A percentile compares a stretch with the other conserved stretches of the same genome.
Conservation (phyloP, 2,797 vertebrate genomes). For the Cephalopachus bancanus region DNA sequence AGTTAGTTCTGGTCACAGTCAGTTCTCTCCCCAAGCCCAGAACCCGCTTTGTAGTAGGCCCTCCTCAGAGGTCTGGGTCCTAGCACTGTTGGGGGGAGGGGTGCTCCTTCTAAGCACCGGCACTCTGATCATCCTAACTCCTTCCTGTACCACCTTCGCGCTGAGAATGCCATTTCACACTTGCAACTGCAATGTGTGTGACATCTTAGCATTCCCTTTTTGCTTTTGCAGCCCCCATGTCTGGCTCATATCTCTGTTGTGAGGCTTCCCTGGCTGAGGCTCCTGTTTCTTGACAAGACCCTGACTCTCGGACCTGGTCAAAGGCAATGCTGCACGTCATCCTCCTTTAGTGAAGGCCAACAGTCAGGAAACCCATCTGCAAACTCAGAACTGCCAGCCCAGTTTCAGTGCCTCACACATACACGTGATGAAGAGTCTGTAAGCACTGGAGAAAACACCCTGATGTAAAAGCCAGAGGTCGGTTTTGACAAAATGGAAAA, state of each 20-base stretch:
- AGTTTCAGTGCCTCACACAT: neutral
- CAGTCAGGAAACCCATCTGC: neutral
- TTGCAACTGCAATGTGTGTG: neutral
- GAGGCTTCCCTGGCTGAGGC: neutral
- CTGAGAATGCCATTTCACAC: neutral
- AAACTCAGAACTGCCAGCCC: neutral
- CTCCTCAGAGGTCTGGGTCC: neutral
- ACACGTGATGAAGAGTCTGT: fast-evolving
- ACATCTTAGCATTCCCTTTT: neutral
- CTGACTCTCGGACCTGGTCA: neutral
- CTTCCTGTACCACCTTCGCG: neutral
- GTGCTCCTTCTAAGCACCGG: too few relatives aligned
- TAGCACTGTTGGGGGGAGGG: fast-evolving
- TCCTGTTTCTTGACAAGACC: neutral
- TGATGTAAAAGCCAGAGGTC: neutral
- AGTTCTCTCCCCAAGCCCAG: neutral
- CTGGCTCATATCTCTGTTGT: neutral
- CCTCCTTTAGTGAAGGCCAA: too few relatives aligned
- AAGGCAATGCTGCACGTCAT: neutral
- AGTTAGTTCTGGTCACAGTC: neutral
- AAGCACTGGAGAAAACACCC: neutral
- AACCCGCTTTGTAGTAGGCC: fast-evolving
- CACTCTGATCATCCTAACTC: neutral
- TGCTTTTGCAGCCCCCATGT: neutral
- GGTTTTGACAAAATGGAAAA: neutral